phyloP scores from a whole-genome alignment of 2,113 vertebrate species.

The Felis chaus region DNA sequence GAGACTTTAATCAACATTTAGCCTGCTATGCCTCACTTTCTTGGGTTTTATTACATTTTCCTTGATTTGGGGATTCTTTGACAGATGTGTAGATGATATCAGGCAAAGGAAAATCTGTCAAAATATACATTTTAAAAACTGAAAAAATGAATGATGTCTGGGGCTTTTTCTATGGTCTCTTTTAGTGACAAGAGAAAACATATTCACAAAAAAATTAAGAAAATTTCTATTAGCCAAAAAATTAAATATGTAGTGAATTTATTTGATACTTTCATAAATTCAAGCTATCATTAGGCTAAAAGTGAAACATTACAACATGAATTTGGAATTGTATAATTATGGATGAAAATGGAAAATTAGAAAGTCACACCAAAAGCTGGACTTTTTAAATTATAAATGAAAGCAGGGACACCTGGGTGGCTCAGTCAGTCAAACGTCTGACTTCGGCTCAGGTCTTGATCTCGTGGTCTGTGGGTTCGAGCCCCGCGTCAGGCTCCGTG shows the following conservation, averaged over 20 bases:
- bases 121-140: neutral
- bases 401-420: neutral
- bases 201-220: neutral
- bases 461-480: fast-evolving
- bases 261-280: neutral
- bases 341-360: neutral
- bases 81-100: neutral
- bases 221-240: neutral
- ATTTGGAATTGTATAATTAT: neutral
- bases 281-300: neutral
- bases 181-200: neutral
- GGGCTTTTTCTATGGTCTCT: neutral
- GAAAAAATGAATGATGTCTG: neutral
- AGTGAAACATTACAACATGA: neutral
- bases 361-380: neutral
- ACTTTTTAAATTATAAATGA: constrained; percentile 4
- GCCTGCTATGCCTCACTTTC: neutral
- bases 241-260: neutral
- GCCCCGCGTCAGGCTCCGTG: too few species aligned
- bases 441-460: too few species aligned
- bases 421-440: too few species aligned
- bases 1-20: neutral
- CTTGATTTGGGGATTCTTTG: neutral
- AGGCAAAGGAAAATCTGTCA: neutral
- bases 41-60: neutral